Evolutionary conservation across 2,113 vertebrate genomes (phyloP), one percentile per base, ranked within the genome.

Genomic region (Apteryx mantelli): DNA sequence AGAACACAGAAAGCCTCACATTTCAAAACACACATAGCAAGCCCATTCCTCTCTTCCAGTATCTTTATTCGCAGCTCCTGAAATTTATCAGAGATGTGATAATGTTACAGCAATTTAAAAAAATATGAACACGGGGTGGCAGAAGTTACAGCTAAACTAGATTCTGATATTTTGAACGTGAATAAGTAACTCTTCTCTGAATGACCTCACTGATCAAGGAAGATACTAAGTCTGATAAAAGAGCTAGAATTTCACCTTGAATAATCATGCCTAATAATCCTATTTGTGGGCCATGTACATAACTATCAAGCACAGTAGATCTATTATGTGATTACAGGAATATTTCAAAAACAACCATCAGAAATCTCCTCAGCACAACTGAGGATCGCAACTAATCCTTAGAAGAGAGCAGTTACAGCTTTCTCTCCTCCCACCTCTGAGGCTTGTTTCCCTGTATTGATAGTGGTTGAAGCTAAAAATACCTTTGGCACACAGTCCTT

Each of bases 361-460:
- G 70, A 85, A 89, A 56, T 81, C 91, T 94, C 46, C 78, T 78
- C 71, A 81, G 55, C 69, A 68, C 32, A 91, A 75, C 30, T 55
- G 87, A 90, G 83, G 89, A 66, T 24, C 44, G 76, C 32, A 95
- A 58, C 46, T 86, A 93, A 93, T 91, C 82, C 53, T 86, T 40
- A 65, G 26, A 77, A 86, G 21, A 88, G 32, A 68, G 38, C 32
- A 95, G 36, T 48, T 66, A 26, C 19, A 82, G 75, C 81, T 50
- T 74, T 63, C 52, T 34, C 84, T 83, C 66, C 91, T 95, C 88
- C 91, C 79, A 94, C 92, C 68, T 96, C 77, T 69, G 28, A 91
- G 89, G 28, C 40, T 88, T 75, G 14, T 89, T 95, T 95, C 81
- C 24, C 71, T 89, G 18, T 77, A 46, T 75, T 66, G 89, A 95